phyloP scores from a whole-genome alignment of 1,140 invertebrate genomes.

The Campodea augens region DNA sequence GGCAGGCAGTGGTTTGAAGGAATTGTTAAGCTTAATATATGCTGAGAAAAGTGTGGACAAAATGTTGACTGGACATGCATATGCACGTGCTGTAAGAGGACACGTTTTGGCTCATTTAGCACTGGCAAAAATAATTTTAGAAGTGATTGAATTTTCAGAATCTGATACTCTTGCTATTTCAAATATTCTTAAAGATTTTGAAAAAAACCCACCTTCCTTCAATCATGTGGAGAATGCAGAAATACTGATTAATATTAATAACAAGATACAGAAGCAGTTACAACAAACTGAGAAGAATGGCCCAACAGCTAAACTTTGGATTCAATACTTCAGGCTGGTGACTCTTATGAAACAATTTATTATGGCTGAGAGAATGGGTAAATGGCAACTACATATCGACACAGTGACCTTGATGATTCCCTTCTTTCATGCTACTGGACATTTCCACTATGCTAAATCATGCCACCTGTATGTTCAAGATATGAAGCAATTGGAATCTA shows the following conservation, averaged over 20 bases:
- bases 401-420: conserved; percentile 22
- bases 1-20: conserved; percentile 13
- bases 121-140: neutral
- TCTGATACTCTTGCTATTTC: neutral
- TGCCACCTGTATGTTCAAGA: conserved; percentile 2
- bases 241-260: neutral
- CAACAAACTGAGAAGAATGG: conserved; percentile 16
- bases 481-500: neutral
- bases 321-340: conserved; percentile 25
- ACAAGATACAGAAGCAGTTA: conserved; percentile 1
- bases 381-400: conserved; percentile 19
- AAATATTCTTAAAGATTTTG: neutral
- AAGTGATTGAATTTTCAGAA: neutral
- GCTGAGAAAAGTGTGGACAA: conserved; percentile 11
- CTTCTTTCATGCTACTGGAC: conserved; percentile 24
- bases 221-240: neutral
- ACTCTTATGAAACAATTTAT: conserved; percentile 15
- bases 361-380: conserved; percentile 15
- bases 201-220: neutral
- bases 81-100: conserved; percentile 14
- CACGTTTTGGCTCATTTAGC: conserved; percentile 12
- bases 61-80: conserved; percentile 15
- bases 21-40: conserved; percentile 5
- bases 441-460: conserved; percentile 19
- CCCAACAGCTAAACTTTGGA: conserved; percentile 23